Conservation (phyloP, 2,888 invertebrate species). For the Apodemia duryi region DNA sequence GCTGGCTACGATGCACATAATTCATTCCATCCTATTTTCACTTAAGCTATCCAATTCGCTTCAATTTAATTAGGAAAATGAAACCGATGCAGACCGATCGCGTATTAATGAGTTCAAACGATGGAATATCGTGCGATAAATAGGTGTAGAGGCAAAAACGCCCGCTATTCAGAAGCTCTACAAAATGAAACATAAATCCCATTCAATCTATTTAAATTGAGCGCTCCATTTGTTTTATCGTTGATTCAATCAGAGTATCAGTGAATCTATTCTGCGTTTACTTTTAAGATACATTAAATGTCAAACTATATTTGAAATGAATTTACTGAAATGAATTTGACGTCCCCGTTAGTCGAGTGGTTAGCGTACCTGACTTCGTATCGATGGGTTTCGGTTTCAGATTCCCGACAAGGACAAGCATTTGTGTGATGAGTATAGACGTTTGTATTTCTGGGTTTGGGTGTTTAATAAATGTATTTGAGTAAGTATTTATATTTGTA, state of each 20-base stretch:
- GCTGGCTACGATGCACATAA: conserved; percentile 32
- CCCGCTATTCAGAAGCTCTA: conserved; percentile 51
- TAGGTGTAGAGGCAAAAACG: conserved; percentile 23
- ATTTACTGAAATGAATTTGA: not conserved
- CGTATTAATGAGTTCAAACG: conserved; percentile 40
- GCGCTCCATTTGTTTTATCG: conserved; percentile 72
- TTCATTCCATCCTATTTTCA: conserved; percentile 31
- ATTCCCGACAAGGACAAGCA: too few relatives aligned
- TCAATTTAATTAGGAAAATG: conserved; percentile 42
- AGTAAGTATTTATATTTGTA: too few relatives aligned
- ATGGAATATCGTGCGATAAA: conserved; percentile 37
- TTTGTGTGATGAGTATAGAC: too few relatives aligned
- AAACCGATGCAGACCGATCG: conserved; percentile 40
- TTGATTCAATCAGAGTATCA: conserved; percentile 60
- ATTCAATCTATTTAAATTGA: conserved; percentile 75
- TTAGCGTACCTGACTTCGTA: too few relatives aligned
- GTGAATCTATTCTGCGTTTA: conserved; percentile 55
- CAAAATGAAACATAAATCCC: conserved; percentile 71
- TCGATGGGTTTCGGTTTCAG: too few relatives aligned
- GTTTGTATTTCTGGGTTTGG: too few relatives aligned
- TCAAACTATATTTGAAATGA: conserved; percentile 1
- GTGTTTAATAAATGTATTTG: too few relatives aligned
- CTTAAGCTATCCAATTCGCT: conserved; percentile 25
- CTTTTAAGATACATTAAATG: conserved; percentile 24
- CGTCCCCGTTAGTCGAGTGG: too few relatives aligned